A percentile compares a stretch with the other conserved stretches of the same genome.
phyloP scores from a whole-genome alignment of 2,888 invertebrate genomes.

The Eucera pruinosa region DNA sequence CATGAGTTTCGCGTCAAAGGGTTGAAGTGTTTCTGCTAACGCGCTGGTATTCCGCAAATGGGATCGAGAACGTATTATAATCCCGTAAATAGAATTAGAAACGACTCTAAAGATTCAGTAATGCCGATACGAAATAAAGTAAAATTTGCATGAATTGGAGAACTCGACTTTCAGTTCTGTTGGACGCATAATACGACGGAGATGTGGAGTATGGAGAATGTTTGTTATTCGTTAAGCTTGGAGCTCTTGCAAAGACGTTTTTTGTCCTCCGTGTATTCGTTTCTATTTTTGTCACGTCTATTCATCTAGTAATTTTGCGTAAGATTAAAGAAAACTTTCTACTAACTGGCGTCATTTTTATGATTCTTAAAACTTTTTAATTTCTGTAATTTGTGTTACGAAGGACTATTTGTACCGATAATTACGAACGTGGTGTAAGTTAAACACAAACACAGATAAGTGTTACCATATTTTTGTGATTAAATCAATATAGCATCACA shows the following conservation, averaged over 20 bases:
- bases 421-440: too few relatives aligned
- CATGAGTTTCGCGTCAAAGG: slow-evolving; percentile 28
- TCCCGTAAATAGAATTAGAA: background rate
- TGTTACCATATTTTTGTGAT: too few relatives aligned
- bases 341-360: too few relatives aligned
- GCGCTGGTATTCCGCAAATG: background rate
- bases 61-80: slow-evolving; percentile 43
- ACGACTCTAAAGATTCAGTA: slow-evolving; percentile 1
- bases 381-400: too few relatives aligned
- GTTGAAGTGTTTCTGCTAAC: background rate
- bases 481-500: too few relatives aligned
- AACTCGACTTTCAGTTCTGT: background rate
- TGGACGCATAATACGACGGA: background rate
- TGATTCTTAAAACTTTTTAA: background rate
- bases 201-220: background rate
- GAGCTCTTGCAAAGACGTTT: background rate
- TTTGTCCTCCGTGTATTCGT: background rate
- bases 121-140: slow-evolving; percentile 5
- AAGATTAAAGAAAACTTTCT: too few relatives aligned
- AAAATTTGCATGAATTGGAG: slow-evolving; percentile 26
- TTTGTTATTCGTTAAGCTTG: slow-evolving; percentile 32
- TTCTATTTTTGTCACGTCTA: background rate
- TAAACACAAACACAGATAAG: too few relatives aligned
- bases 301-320: too few relatives aligned
- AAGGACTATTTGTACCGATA: too few relatives aligned